Evolutionary conservation across 2,113 vertebrate species (phyloP).

Genomic region (Jaculus jaculus): DNA sequence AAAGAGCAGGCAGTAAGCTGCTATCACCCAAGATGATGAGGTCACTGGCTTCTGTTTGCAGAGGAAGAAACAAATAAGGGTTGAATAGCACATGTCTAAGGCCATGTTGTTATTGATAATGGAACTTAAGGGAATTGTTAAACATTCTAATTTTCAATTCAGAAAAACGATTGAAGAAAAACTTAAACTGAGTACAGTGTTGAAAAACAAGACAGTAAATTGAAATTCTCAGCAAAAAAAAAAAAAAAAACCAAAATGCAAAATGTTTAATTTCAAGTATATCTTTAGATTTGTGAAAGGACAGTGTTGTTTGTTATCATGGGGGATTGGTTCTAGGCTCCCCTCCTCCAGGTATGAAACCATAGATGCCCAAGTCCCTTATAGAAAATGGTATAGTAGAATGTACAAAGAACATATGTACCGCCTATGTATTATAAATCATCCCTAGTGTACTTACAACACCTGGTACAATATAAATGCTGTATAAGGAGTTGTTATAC

Average conservation of each 20-base stretch:
- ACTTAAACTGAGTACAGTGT: not conserved
- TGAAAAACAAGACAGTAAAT: slow-evolving; percentile 24
- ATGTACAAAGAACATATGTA: not conserved
- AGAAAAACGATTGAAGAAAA: not conserved
- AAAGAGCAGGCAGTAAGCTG: not conserved
- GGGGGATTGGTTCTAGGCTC: not conserved
- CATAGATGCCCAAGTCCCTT: no score
- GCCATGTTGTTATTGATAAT: not conserved
- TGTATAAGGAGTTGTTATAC: no score
- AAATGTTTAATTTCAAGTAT: not conserved
- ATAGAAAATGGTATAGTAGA: not conserved
- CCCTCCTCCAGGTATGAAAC: not conserved
- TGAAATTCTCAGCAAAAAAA: not conserved
- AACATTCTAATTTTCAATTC: not conserved
- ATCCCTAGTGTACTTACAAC: not conserved
- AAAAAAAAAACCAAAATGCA: not conserved
- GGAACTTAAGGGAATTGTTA: not conserved
- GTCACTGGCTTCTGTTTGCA: not conserved
- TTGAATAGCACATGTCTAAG: not conserved
- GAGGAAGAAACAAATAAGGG: not conserved
- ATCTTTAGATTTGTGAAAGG: not conserved
- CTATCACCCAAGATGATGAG: not conserved
- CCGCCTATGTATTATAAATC: not conserved
- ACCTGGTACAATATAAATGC: not conserved
- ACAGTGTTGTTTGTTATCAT: not conserved